phyloP scores from a whole-genome alignment of 1,140 invertebrate genomes.

The Agrilus planipennis region DNA sequence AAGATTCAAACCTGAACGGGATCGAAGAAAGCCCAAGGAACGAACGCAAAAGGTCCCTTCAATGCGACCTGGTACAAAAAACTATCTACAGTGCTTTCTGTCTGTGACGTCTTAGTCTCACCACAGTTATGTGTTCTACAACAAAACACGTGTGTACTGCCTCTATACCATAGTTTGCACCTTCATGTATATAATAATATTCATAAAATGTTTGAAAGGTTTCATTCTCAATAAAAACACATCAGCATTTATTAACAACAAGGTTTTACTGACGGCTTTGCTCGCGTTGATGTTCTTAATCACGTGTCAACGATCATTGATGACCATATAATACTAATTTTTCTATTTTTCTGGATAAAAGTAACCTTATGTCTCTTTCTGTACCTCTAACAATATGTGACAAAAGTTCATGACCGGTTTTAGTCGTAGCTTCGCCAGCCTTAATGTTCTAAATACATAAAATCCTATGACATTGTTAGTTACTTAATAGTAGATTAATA shows the following conservation, averaged over 20 bases:
- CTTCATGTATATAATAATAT: neutral
- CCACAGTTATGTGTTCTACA: neutral
- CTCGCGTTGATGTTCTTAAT: too few species aligned
- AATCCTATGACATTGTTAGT: too few species aligned
- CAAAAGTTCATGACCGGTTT: neutral
- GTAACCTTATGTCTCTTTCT: neutral
- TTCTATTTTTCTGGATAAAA: too few species aligned
- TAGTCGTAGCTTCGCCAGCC: too few species aligned
- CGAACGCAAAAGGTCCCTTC: conserved; percentile 15
- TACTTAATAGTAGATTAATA: too few species aligned
- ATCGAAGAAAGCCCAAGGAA: conserved; percentile 27
- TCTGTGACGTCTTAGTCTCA: neutral
- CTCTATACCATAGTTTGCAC: too few species aligned
- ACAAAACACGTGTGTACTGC: neutral
- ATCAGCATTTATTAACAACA: neutral
- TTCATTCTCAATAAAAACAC: neutral
- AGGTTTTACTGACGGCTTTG: too few species aligned
- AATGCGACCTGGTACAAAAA: conserved; percentile 21
- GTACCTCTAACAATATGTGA: too few species aligned
- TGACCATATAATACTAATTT: too few species aligned
- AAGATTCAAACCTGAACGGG: conserved; percentile 18
- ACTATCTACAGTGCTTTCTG: neutral
- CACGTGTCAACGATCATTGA: too few species aligned
- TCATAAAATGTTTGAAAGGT: neutral
- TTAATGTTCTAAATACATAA: too few species aligned